phyloP scores from a whole-genome alignment of 2,797 vertebrate species.

The Cuculus canorus region DNA sequence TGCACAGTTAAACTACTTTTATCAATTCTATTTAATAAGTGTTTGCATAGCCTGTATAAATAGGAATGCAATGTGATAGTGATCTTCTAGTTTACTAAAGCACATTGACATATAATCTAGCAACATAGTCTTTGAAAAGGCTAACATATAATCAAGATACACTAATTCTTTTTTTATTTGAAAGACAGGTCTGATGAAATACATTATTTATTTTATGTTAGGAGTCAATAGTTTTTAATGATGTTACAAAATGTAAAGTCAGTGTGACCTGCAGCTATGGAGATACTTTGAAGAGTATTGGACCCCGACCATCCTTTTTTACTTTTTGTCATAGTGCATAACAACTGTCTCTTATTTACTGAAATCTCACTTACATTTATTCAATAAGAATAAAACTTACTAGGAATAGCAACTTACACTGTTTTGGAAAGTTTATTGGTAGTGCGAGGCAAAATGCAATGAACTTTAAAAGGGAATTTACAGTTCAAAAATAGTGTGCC shows the following conservation, averaged over 20 bases:
- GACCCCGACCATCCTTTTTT: not conserved
- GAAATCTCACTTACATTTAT: not conserved
- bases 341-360: not conserved
- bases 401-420: not conserved
- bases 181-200: not conserved
- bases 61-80: not conserved
- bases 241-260: not conserved
- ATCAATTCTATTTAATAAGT: not conserved
- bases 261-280: not conserved
- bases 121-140: not conserved
- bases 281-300: not conserved
- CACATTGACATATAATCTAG: not conserved
- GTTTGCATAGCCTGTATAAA: not conserved
- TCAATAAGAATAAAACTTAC: not conserved
- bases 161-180: not conserved
- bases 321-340: not conserved
- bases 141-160: not conserved
- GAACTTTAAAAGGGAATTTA: not conserved
- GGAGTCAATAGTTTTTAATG: not conserved
- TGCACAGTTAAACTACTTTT: conserved; percentile 4
- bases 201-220: not conserved
- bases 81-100: not conserved
- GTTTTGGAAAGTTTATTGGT: not conserved
- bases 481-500: not conserved
- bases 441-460: not conserved